These are phyloP conservation scores for Hippocampus mohnikei DNA, from an alignment of 2,113 vertebrate species.

Conservation along the genomic window DNA sequence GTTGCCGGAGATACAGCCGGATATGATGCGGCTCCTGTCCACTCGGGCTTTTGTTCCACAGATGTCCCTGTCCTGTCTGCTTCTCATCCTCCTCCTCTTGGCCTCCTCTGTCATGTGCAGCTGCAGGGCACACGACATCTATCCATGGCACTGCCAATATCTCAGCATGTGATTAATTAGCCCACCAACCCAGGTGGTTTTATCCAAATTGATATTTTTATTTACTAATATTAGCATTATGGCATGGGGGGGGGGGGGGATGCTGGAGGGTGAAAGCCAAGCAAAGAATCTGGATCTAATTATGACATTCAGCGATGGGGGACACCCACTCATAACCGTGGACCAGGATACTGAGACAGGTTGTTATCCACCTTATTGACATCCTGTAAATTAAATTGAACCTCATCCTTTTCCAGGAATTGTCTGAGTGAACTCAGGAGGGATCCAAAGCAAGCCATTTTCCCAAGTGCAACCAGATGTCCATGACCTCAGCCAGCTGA, in stretches of 20 bases:
- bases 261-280: conserved; percentile 29
- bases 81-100: conserved; percentile 13
- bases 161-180: conserved; percentile 33
- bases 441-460: conserved; percentile 47
- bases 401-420: conserved; percentile 26
- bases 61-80: conserved; percentile 37
- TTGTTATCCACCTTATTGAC: conserved; percentile 10
- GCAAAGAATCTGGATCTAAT: conserved; percentile 39
- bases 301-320: not conserved
- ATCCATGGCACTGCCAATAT: conserved; percentile 41
- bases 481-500: conserved; percentile 49
- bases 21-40: conserved; percentile 35
- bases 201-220: not conserved
- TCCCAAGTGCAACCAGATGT: conserved; percentile 63
- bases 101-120: conserved; percentile 54
- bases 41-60: conserved; percentile 50
- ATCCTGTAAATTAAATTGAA: conserved; percentile 13
- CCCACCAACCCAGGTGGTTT: conserved; percentile 17
- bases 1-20: conserved; percentile 59
- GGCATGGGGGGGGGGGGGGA: conserved; percentile 11
- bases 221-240: conserved; percentile 26
- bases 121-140: conserved; percentile 26
- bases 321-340: not conserved
- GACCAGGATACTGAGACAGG: not conserved
- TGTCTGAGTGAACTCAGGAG: conserved; percentile 24